A percentile compares a stretch with the other conserved stretches of the same genome.
These are phyloP conservation scores for Alouatta palliata DNA, from an alignment of 2,113 vertebrate species.

Conservation along the genomic window DNA sequence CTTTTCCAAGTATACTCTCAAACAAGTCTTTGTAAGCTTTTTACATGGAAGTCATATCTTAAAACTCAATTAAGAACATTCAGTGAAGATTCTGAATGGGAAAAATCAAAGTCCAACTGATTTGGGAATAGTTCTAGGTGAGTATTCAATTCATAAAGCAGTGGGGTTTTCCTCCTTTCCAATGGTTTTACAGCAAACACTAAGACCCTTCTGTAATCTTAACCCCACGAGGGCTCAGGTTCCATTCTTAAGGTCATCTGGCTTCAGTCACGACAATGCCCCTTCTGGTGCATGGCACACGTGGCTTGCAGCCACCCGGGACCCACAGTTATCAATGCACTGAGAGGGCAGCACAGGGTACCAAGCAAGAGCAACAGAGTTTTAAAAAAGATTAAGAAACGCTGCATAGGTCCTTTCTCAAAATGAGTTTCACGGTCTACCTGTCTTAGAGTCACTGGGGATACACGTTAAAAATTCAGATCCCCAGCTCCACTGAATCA, in stretches of 20 bases:
- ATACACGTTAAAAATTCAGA: background rate
- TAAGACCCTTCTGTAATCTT: background rate
- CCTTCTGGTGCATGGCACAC: background rate
- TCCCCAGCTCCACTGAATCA: background rate
- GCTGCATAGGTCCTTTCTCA: background rate
- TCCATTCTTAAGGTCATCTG: background rate
- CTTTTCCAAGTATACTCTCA: background rate
- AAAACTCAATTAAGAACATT: constrained; percentile 11
- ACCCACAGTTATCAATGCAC: background rate
- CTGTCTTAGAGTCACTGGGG: background rate
- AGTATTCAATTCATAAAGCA: background rate
- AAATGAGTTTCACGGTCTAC: background rate
- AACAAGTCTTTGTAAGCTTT: constrained; percentile 39
- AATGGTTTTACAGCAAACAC: background rate
- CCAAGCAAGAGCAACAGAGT: no score
- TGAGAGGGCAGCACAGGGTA: background rate
- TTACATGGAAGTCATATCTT: constrained; percentile 9
- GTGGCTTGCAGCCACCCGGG: background rate
- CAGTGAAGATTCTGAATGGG: background rate
- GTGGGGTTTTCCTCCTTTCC: background rate
- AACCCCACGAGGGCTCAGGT: background rate
- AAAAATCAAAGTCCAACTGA: constrained; percentile 28
- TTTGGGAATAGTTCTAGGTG: background rate
- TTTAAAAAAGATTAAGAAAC: background rate
- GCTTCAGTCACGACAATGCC: background rate